Percentiles rank a stretch among this genome's conserved stretches.
phyloP scores from a whole-genome alignment of 37 sponge, comb jelly and placozoan species.

The Cliona cf. orientalis region DNA sequence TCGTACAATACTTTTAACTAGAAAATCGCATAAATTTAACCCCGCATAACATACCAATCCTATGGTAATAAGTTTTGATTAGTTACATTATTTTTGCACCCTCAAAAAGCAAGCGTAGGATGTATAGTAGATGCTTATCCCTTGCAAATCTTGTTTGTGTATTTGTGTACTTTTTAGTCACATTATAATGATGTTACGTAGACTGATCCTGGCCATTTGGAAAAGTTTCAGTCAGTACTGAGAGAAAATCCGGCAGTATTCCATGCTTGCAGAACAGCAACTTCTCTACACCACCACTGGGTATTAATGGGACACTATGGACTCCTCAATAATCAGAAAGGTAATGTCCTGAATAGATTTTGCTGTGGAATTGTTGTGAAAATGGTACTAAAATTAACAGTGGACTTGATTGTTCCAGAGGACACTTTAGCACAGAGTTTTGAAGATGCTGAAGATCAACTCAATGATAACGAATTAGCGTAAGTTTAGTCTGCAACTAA shows the following conservation, averaged over 20 bases:
- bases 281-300: conserved; percentile 93
- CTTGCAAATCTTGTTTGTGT: too few relatives aligned
- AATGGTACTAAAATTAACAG: too few relatives aligned
- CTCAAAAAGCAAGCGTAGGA: too few relatives aligned
- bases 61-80: too few relatives aligned
- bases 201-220: conserved; percentile 77
- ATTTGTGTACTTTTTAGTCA: not conserved
- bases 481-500: conserved; percentile 21
- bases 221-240: conserved; percentile 75
- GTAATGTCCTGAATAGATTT: too few relatives aligned
- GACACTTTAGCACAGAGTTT: conserved; percentile 49
- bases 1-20: too few relatives aligned
- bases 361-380: too few relatives aligned
- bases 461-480: conserved; percentile 77
- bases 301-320: conserved; percentile 86
- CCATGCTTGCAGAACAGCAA: conserved; percentile 79
- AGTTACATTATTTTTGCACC: too few relatives aligned
- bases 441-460: conserved; percentile 70
- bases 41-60: too few relatives aligned
- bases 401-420: conserved; percentile 65
- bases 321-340: conserved; percentile 87
- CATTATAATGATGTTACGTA: not conserved
- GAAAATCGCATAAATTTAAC: too few relatives aligned
- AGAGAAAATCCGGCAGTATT: conserved; percentile 70
- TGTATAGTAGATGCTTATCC: too few relatives aligned